Percentiles rank a stretch among this genome's conserved stretches.
Conservation (phyloP, 2,888 invertebrate genomes). For the Heliconius sara region DNA sequence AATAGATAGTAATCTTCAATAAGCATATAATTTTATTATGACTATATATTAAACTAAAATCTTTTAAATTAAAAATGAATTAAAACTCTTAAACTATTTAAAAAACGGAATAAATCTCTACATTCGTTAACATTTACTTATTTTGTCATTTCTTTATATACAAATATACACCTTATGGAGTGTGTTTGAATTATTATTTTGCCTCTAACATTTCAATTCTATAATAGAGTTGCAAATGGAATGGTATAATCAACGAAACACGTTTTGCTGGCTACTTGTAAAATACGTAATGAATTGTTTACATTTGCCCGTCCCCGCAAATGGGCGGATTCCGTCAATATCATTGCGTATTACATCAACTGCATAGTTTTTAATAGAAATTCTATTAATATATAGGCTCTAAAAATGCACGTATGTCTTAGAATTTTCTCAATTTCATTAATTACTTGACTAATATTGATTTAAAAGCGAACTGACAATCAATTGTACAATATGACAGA, state of each 20-base stretch:
- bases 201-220: conserved; percentile 31
- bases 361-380: conserved; percentile 9
- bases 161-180: not conserved
- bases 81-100: not conserved
- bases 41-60: not conserved
- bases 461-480: conserved; percentile 30
- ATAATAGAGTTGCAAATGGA: conserved; percentile 38
- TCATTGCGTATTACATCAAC: conserved; percentile 29
- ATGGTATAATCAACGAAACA: conserved; percentile 44
- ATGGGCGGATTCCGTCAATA: conserved; percentile 42
- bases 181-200: conserved; percentile 4
- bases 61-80: not conserved
- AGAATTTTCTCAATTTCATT: not conserved
- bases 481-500: conserved; percentile 41
- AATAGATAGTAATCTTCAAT: not conserved
- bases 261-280: conserved; percentile 38
- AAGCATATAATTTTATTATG: not conserved
- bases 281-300: conserved; percentile 46
- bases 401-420: not conserved
- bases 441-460: conserved; percentile 9
- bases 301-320: conserved; percentile 42
- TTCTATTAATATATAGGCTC: not conserved
- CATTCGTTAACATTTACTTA: not conserved
- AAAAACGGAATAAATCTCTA: not conserved
- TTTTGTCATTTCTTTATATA: not conserved